Conservation (phyloP, 1,140 invertebrate genomes). For the Drosophila novamexicana region DNA sequence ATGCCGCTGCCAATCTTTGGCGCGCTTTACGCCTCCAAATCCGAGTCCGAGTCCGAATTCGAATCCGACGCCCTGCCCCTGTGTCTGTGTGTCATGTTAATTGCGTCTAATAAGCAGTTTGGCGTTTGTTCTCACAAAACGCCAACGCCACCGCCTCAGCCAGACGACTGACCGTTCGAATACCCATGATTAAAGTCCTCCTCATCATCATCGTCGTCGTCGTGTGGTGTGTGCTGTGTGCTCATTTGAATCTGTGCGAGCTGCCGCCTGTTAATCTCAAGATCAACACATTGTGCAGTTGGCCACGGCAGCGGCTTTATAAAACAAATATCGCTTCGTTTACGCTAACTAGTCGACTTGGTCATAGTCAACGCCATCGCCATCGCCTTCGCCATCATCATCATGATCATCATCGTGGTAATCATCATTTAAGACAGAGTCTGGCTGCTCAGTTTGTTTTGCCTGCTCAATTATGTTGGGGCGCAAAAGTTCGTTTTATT, state of each 20-base stretch:
- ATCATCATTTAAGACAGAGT: constrained; percentile 5
- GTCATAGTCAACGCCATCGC: constrained; percentile 33
- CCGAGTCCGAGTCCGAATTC: not conserved
- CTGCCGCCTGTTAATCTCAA: constrained; percentile 80
- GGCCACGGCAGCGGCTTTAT: constrained; percentile 60
- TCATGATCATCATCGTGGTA: constrained; percentile 19
- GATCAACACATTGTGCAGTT: constrained; percentile 74
- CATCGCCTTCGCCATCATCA: constrained; percentile 36
- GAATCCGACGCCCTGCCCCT: constrained; percentile 55
- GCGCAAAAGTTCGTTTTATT: constrained; percentile 37
- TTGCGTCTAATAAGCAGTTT: constrained; percentile 83
- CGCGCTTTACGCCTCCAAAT: constrained; percentile 44
- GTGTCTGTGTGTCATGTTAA: constrained; percentile 68
- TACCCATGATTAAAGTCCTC: constrained; percentile 65
- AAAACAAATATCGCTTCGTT: constrained; percentile 78
- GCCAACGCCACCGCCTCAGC: constrained; percentile 68
- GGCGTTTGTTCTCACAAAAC: constrained; percentile 77
- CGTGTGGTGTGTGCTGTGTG: constrained; percentile 42
- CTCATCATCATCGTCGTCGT: constrained; percentile 50
- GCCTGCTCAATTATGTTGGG: constrained; percentile 67
- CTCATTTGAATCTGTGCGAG: constrained; percentile 78
- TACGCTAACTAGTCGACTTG: constrained; percentile 73
- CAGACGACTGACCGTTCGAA: constrained; percentile 45
- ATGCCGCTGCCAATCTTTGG: constrained; percentile 51
- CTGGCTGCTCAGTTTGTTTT: constrained; percentile 55